Evolutionary conservation across 2,888 invertebrate species (phyloP), one percentile per base, ranked within the genome.

Genomic region (Tromatobia lineatoria): DNA sequence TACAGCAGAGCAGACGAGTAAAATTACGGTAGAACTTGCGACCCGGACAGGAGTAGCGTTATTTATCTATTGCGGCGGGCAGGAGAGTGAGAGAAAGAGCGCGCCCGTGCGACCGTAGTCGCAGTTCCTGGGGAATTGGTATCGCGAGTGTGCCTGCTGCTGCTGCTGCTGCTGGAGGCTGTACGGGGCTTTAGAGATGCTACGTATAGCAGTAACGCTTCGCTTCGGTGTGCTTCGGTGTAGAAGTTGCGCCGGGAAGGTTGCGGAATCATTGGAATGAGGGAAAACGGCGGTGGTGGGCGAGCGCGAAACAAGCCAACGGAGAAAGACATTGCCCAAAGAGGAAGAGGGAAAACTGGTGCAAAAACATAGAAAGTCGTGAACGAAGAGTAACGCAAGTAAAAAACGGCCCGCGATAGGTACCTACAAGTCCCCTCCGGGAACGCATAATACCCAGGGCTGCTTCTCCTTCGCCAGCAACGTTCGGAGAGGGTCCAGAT

Each of bases 241-340:
- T 25, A 45, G 45, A 29, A 38, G 34, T 38, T 34, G 1, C 38
- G 61, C 34, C 38, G 38, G 64, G 23, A 42, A n/a, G 45, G 61
- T 86, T 88, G 81, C 75, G 83, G 88, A 91, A 89, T 88, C 89
- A 89, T 90, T 88, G 88, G 85, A 76, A 64, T 74, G 83, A 80
- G 83, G 79, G 80, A 74, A 77, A 80, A 77, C 45, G 18, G 71
- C 50, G 25, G 70, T 45, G 70, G 75, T 61, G 57, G 23, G 70
- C 29, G 69, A 70, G 70, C 47, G 67, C 69, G 85, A 85, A 84
- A 61, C 78, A 20, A 69, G 57, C n/a, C 47, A 77, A 69, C 20
- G 52, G 29, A 61, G 50, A 47, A 50, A 70, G 50, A 70, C 59
- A 52, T 71, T 70, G 69, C 20, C 69, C n/a, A 34, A 61, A 61